phyloP scores from a whole-genome alignment of 1,140 invertebrate species.

The Leptonema lineaticorne region DNA sequence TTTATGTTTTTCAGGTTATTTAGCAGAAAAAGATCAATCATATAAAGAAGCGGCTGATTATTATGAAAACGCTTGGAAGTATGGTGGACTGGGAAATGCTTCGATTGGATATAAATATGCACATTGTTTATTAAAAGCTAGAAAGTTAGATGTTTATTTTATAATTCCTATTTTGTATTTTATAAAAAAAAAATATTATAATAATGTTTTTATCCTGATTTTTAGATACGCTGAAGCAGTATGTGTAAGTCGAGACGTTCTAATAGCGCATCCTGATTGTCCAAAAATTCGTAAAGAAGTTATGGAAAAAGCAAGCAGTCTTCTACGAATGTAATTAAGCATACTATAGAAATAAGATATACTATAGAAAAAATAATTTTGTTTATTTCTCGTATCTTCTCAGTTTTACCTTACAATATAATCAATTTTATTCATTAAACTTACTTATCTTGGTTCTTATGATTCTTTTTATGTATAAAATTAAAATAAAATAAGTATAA shows the following conservation, averaged over 20 bases:
- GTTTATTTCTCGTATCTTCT: too few species aligned
- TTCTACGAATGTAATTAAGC: constrained; percentile 66
- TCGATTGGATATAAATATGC: constrained; percentile 89
- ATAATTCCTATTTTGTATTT: constrained; percentile 4
- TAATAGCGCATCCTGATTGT: constrained; percentile 83
- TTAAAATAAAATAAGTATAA: too few species aligned
- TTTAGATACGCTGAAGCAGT: constrained; percentile 60
- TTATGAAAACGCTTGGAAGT: constrained; percentile 86
- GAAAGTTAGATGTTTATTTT: constrained; percentile 59
- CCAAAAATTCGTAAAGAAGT: constrained; percentile 91
- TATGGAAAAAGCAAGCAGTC: constrained; percentile 88
- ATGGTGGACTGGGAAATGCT: constrained; percentile 76
- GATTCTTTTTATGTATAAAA: too few species aligned
- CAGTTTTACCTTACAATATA: too few species aligned
- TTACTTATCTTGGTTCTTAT: too few species aligned
- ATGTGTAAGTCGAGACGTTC: constrained; percentile 79
- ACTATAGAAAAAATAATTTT: too few species aligned
- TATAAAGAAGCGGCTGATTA: constrained; percentile 83
- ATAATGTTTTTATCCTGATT: neutral
- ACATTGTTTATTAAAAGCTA: constrained; percentile 89
- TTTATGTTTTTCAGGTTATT: constrained; percentile 60
- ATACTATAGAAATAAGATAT: too few species aligned
- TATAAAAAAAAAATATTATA: constrained; percentile 6
- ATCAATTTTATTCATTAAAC: too few species aligned
- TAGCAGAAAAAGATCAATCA: constrained; percentile 91